A percentile compares a stretch with the other conserved stretches of the same genome.
These are phyloP conservation scores for Synanthedon andrenaeformis DNA, from an alignment of 2,888 invertebrate genomes.

Conservation along the genomic window DNA sequence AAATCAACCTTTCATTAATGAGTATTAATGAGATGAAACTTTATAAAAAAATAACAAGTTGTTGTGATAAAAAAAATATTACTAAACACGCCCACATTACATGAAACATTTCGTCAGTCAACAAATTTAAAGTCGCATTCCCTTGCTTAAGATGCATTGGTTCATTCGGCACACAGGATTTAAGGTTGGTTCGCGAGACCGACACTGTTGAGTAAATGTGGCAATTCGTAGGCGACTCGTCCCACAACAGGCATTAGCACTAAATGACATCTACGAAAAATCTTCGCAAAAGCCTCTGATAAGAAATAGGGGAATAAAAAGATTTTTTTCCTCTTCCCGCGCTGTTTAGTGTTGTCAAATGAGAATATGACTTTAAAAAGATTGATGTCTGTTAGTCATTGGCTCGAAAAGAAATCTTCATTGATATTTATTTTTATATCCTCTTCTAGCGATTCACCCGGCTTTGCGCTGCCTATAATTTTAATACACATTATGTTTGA, in stretches of 20 bases:
- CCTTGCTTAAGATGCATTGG: constrained; percentile 66
- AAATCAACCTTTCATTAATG: no score
- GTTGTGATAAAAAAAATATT: no score
- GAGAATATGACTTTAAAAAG: not conserved
- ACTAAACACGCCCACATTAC: not conserved
- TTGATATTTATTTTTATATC: no score
- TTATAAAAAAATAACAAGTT: no score
- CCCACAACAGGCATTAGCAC: constrained; percentile 63
- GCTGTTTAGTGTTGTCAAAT: constrained; percentile 26
- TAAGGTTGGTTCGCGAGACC: constrained; percentile 44
- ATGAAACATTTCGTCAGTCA: constrained; percentile 29
- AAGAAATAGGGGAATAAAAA: constrained; percentile 51
- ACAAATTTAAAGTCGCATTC: constrained; percentile 45
- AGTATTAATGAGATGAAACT: no score
- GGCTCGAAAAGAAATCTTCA: no score
- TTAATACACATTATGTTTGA: no score
- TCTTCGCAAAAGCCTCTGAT: constrained; percentile 45
- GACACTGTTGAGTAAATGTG: constrained; percentile 46
- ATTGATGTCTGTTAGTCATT: not conserved
- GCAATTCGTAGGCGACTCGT: constrained; percentile 61
- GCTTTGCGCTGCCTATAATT: no score
- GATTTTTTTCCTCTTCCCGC: constrained; percentile 34
- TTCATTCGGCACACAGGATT: constrained; percentile 60
- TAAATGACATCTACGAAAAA: constrained; percentile 66
- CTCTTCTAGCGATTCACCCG: no score